A percentile compares a stretch with the other conserved stretches of the same genome.
Conservation (phyloP, 2,888 invertebrate species). For the Formica aserva region DNA sequence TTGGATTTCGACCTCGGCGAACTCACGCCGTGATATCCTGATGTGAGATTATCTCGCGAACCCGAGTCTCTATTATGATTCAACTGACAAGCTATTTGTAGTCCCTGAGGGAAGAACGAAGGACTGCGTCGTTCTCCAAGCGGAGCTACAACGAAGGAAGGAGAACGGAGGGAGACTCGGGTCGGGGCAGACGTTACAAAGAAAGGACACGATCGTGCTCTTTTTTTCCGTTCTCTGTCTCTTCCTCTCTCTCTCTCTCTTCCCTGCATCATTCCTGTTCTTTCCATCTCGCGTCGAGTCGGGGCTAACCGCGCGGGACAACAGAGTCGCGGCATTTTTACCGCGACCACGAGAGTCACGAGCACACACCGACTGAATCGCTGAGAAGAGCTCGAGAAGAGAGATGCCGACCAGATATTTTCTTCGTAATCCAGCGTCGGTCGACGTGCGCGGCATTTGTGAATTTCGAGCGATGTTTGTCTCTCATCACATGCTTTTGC, state of each 20-base stretch:
- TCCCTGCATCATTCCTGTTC: constrained; percentile 11
- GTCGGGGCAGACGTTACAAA: constrained; percentile 66
- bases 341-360: constrained; percentile 70
- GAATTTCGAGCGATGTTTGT: constrained; percentile 70
- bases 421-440: constrained; percentile 54
- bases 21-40: constrained; percentile 64
- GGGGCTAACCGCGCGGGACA: constrained; percentile 65
- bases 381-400: constrained; percentile 54
- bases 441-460: constrained; percentile 71
- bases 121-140: constrained; percentile 50
- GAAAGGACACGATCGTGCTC: constrained; percentile 59
- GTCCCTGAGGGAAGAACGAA: constrained; percentile 71
- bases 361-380: constrained; percentile 59
- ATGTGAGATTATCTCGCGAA: constrained; percentile 81
- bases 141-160: constrained; percentile 34
- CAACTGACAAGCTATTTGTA: constrained; percentile 83
- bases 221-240: not conserved
- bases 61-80: constrained; percentile 82
- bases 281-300: constrained; percentile 44
- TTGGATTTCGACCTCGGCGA: constrained; percentile 49
- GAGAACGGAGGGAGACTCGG: constrained; percentile 38
- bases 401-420: constrained; percentile 74
- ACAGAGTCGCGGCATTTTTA: constrained; percentile 71
- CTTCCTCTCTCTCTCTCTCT: constrained; percentile 2
- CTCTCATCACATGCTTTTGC: constrained; percentile 23